Evolutionary conservation across 2,797 vertebrate species (phyloP).

Genomic region (Gephyroberyx darwinii): DNA sequence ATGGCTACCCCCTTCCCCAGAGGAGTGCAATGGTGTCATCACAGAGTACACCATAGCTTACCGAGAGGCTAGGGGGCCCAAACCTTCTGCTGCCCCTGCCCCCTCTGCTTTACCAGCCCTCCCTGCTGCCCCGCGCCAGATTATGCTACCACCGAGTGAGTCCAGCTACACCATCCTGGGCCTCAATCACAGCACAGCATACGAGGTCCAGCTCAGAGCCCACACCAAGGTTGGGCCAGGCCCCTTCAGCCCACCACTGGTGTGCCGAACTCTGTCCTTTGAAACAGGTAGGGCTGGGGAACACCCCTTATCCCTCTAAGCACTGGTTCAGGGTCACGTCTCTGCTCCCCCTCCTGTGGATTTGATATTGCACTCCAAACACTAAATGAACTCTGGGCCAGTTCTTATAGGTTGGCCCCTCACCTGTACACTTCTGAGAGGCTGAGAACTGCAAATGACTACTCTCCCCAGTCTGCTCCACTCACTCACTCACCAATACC

Average conservation of each 20-base stretch:
- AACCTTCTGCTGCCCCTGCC: conserved; percentile 46
- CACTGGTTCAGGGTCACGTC: conserved; percentile 71
- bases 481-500: conserved; percentile 73
- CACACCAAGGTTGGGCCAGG: conserved; percentile 92
- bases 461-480: conserved; percentile 66
- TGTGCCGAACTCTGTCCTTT: conserved; percentile 90
- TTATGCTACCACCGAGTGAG: conserved; percentile 84
- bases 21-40: conserved; percentile 84
- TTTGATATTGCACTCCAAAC: conserved; percentile 53
- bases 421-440: conserved; percentile 51
- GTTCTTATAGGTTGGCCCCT: conserved; percentile 66
- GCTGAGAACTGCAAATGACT: conserved; percentile 58
- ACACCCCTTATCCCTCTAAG: conserved; percentile 55
- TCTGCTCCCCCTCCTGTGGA: conserved; percentile 59
- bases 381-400: conserved; percentile 67
- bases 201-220: conserved; percentile 91
- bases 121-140: conserved; percentile 75
- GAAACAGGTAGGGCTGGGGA: conserved; percentile 90
- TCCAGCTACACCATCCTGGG: conserved; percentile 87
- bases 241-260: conserved; percentile 90
- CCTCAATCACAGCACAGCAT: conserved; percentile 91
- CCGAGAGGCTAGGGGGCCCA: conserved; percentile 77
- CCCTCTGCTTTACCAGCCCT: conserved; percentile 43
- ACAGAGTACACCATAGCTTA: conserved; percentile 90
- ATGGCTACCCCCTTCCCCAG: conserved; percentile 87